Conservation (phyloP, 2,797 vertebrate genomes). For the Enteromius anoplus region DNA sequence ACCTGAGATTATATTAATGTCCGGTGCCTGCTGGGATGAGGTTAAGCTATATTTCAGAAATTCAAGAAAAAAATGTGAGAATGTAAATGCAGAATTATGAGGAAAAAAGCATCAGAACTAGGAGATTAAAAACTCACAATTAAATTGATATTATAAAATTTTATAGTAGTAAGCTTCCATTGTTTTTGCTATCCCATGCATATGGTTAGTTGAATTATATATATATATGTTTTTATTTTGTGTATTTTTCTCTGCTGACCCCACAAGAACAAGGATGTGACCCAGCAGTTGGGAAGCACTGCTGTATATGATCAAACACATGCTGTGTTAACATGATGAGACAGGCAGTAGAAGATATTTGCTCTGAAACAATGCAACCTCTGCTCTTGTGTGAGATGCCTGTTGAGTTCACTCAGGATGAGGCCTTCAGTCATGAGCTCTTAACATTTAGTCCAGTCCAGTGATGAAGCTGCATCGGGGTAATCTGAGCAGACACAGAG, state of each 20-base stretch:
- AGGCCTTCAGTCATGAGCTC: conserved; percentile 31
- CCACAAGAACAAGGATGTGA: not conserved
- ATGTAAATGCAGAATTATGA: not conserved
- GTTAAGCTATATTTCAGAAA: not conserved
- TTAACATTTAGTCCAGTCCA: conserved; percentile 35
- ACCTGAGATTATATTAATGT: too few relatives aligned
- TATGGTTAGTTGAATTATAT: not conserved
- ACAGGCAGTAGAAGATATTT: not conserved
- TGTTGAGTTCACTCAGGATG: conserved; percentile 8
- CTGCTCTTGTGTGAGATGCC: conserved; percentile 4
- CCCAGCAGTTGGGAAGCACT: not conserved
- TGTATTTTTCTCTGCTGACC: not conserved
- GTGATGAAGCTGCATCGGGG: not conserved
- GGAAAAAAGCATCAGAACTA: not conserved
- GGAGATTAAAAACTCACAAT: not conserved
- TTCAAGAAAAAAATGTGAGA: not conserved
- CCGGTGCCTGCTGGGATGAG: too few relatives aligned
- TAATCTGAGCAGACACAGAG: conserved; percentile 31
- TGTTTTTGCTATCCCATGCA: not conserved
- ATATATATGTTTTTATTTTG: not conserved
- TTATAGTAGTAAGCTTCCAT: not conserved
- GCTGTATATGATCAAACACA: not conserved
- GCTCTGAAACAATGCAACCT: not conserved
- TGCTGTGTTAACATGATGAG: conserved; percentile 16
- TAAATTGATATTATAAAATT: not conserved